These are phyloP conservation scores for Heliconius himera DNA, from an alignment of 1,140 invertebrate genomes.

Conservation along the genomic window DNA sequence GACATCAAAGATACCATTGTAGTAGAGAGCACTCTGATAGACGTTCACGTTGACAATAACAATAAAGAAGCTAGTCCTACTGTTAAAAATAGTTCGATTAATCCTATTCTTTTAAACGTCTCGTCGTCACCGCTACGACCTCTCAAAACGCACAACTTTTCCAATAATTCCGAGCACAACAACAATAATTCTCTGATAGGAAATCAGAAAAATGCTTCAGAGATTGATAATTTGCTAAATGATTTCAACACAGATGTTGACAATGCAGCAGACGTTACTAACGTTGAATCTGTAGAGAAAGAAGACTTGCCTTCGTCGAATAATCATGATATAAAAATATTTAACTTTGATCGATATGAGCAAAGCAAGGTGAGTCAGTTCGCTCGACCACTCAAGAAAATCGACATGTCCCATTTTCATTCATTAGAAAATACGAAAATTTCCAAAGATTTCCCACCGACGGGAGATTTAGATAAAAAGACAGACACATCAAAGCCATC, in stretches of 20 bases:
- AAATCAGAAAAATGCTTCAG: conserved; percentile 61
- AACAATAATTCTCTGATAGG: conserved; percentile 64
- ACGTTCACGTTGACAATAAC: conserved; percentile 73
- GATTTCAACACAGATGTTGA: conserved; percentile 59
- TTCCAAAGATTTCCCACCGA: conserved; percentile 70
- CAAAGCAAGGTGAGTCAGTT: conserved; percentile 70
- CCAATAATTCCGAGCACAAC: conserved; percentile 66
- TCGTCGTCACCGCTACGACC: conserved; percentile 73
- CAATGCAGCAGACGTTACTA: conserved; percentile 45
- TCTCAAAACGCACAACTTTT: conserved; percentile 72
- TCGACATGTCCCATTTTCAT: conserved; percentile 74
- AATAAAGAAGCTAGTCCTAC: conserved; percentile 59
- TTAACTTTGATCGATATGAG: conserved; percentile 80
- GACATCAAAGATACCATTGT: conserved; percentile 60
- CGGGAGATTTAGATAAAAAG: conserved; percentile 57
- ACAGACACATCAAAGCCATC: conserved; percentile 47
- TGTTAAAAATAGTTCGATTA: conserved; percentile 58
- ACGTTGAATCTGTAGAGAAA: conserved; percentile 47
- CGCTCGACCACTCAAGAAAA: conserved; percentile 68
- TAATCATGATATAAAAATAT: conserved; percentile 76
- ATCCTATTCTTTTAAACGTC: conserved; percentile 71
- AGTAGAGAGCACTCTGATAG: conserved; percentile 75
- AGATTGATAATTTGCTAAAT: conserved; percentile 67
- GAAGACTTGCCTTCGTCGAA: conserved; percentile 54
- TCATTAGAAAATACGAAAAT: conserved; percentile 76